Evolutionary conservation across 1,140 invertebrate species (phyloP).

Genomic region (Stenopsyche tienmushanensis): DNA sequence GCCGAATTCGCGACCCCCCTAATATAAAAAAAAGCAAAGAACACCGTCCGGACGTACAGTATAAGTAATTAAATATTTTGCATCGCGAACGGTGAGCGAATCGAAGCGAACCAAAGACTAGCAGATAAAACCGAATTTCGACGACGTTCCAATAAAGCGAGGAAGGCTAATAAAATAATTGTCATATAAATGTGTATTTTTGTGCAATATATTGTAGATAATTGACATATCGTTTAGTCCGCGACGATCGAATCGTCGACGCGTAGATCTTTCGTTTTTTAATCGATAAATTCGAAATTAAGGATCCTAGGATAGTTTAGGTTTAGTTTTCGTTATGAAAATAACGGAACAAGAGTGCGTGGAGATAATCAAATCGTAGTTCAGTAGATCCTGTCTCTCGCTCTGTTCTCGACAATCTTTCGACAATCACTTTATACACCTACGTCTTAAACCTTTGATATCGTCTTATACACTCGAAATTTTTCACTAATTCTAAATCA

Average conservation of each 20-base stretch:
- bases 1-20: not conserved
- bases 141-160: conserved; percentile 18
- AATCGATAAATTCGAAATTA: too few species aligned
- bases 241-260: too few species aligned
- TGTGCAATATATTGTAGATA: conserved; percentile 36
- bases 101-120: conserved; percentile 35
- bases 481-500: not conserved
- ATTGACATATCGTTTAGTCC: too few species aligned
- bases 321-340: conserved; percentile 37
- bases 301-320: too few species aligned
- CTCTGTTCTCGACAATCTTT: conserved; percentile 40
- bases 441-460: conserved; percentile 33
- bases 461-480: conserved; percentile 26
- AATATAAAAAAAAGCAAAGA: conserved; percentile 24
- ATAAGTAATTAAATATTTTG: conserved; percentile 10
- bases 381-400: conserved; percentile 36
- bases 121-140: conserved; percentile 37
- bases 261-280: too few species aligned
- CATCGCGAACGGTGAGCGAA: not conserved
- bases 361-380: conserved; percentile 43
- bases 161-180: conserved; percentile 20
- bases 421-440: conserved; percentile 42
- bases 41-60: conserved; percentile 38
- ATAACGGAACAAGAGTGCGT: conserved; percentile 43
- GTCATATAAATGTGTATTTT: conserved; percentile 33